These are phyloP conservation scores for Ariopsis seemanni DNA, from an alignment of 2,113 vertebrate genomes.

Conservation along the genomic window DNA sequence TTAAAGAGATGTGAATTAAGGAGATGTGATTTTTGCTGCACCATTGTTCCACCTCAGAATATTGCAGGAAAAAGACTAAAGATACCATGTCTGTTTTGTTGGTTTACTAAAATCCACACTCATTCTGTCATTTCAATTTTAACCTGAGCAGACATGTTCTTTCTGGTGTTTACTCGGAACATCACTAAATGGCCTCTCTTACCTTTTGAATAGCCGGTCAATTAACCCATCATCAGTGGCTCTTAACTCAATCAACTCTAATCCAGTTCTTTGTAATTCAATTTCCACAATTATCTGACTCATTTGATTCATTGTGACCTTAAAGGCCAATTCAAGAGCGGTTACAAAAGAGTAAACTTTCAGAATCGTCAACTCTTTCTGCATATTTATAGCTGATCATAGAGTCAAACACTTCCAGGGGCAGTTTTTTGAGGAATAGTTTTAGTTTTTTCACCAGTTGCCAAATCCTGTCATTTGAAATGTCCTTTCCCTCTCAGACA, in stretches of 20 bases:
- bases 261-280: not conserved
- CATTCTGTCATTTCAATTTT: not conserved
- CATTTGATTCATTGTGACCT: not conserved
- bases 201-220: not conserved
- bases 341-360: not conserved
- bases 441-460: not conserved
- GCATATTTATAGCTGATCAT: not conserved
- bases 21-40: too few species aligned
- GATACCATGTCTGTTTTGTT: not conserved
- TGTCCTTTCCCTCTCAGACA: not conserved
- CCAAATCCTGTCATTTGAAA: not conserved
- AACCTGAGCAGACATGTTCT: not conserved
- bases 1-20: not conserved
- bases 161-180: not conserved
- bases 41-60: not conserved
- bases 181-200: not conserved
- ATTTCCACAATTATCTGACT: not conserved
- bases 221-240: not conserved
- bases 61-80: not conserved
- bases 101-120: not conserved
- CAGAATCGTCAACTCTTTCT: not conserved
- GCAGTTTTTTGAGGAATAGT: not conserved
- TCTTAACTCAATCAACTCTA: slow-evolving; percentile 1
- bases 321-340: not conserved
- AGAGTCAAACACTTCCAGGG: not conserved